Base-by-base conservation (phyloP, 1,140 invertebrate genomes). In the Onthophagus taurus region DNA sequence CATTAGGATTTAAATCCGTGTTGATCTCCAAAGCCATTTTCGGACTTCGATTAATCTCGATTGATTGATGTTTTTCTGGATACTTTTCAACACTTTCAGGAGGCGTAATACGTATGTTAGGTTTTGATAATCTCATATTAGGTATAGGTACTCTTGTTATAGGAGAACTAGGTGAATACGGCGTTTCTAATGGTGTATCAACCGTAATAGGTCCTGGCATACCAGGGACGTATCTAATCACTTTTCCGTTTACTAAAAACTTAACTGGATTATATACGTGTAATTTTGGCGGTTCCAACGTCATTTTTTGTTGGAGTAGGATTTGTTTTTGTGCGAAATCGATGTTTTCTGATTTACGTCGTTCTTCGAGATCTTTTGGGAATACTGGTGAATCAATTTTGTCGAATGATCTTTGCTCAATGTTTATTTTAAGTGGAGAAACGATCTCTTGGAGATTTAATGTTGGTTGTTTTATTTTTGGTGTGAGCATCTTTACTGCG, bases 201-300 rank as follows among this genome's bases (percentile, higher is more conserved):
- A 53, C 56, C 4, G 51, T 49, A 11, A 63, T 31, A 1, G 87
- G 86, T 23, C 86, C 86, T 1, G 86, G 86, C 61, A 90, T 90
- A 8, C 86, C 87, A 2, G 85, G 86, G 4, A 89, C 85, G 61
- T 84, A 81, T 3, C 83, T 82, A 52, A 88, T 83, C 6, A 80
- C 63, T 59, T 83, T 83, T n/a, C 78, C 82, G n/a, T 69, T 73
- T 41, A 70, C 68, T 4, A 71, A 43, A 3, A 76, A 48, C 11
- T 72, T 75, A 31, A 85, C 58, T 0, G 84, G 81, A 64, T 84
- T 85, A 57, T 76, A 84, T 6, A 29, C 19, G 19, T 20, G 30
- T 20, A 33, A 2, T 42, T 24, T 24, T 8, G 43, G 16, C 3
- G 43, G 33, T 30, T 36, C 24, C 26, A 23, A 13, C 16, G 38